Base-by-base conservation (phyloP, 1,140 invertebrate species). In the Pomacea maculata region DNA sequence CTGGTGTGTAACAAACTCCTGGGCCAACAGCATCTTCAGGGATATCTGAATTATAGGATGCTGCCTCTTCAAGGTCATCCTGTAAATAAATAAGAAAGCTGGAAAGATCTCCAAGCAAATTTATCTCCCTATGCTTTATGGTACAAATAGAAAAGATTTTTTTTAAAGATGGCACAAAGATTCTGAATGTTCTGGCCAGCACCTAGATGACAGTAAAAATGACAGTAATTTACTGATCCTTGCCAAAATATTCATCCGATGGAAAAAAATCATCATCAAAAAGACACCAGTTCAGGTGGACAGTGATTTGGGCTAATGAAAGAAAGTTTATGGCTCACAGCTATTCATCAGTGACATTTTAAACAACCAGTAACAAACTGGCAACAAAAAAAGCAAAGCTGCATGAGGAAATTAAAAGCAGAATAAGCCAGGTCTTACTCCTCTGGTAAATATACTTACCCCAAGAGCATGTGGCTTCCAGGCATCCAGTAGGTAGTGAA, bases 11-110 rank as follows among this genome's bases (percentile, higher is more conserved):
- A 57, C 65, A 83, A 17, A 78, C 81, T 1, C 88, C 87, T 21
- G 87, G 87, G 57, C 87, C 84, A 55, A 88, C 84, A n/a, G 83
- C 83, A 78, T 88, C 87, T 21, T 70, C 79, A 11, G 85, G 88
- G 25, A 85, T 55, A 6, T 64, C 55, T 61, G 21, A 34, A 7
- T 75, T 79, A 9, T 68, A 29, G 15, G 57, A 6, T 74, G 21
- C 14, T 57, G 19, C 1, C 29, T 45, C 55, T 74, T 61, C 12
- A 75, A 14, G 11, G 15, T 4, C 57, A 61, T 61, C 57, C 57
- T 61, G 57, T 61, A 17, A 11, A 61, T 61, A 61, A 61, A 61
- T 45, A 45, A 45, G 2, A 45, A 45, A 45, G 34, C 34, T 45
- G 34, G 3, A 45, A 45, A 45, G 6, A 25, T 25, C 34, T 45